These are phyloP conservation scores for Nothobranchius furzeri DNA, from an alignment of 2,113 vertebrate species.

Conservation along the genomic window DNA sequence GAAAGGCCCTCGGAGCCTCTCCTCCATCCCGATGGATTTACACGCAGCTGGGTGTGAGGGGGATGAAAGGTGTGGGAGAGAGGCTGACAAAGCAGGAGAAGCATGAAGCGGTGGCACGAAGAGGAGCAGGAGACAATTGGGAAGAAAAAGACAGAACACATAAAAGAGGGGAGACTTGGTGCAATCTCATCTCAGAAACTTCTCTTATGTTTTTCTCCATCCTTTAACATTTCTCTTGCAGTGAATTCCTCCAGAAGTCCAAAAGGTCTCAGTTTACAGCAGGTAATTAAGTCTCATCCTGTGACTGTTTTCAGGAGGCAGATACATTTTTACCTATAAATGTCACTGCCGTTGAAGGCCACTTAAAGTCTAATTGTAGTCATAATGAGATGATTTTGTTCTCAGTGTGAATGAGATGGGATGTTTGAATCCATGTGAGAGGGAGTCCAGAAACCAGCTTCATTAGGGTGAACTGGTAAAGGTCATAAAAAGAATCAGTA, in stretches of 20 bases:
- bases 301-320: slow-evolving; percentile 47
- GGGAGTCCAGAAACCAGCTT: not conserved
- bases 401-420: slow-evolving; percentile 3
- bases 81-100: not conserved
- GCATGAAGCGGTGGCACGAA: not conserved
- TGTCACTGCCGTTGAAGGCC: too few relatives aligned
- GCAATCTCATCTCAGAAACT: too few relatives aligned
- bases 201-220: too few relatives aligned
- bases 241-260: not conserved
- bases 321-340: slow-evolving; percentile 6
- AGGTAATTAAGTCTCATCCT: slow-evolving; percentile 33
- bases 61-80: slow-evolving; percentile 5
- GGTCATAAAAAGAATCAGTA: slow-evolving; percentile 6
- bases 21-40: slow-evolving; percentile 55
- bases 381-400: slow-evolving; percentile 28
- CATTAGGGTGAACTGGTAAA: slow-evolving; percentile 7
- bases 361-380: not conserved
- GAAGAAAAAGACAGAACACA: too few relatives aligned
- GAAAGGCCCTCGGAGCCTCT: slow-evolving; percentile 72
- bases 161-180: not conserved
- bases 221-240: not conserved
- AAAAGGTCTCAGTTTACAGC: not conserved
- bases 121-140: not conserved
- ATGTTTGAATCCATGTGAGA: slow-evolving; percentile 12
- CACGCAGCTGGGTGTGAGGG: slow-evolving; percentile 55